Conservation (phyloP, 2,888 invertebrate species). For the Orchestes rusci region DNA sequence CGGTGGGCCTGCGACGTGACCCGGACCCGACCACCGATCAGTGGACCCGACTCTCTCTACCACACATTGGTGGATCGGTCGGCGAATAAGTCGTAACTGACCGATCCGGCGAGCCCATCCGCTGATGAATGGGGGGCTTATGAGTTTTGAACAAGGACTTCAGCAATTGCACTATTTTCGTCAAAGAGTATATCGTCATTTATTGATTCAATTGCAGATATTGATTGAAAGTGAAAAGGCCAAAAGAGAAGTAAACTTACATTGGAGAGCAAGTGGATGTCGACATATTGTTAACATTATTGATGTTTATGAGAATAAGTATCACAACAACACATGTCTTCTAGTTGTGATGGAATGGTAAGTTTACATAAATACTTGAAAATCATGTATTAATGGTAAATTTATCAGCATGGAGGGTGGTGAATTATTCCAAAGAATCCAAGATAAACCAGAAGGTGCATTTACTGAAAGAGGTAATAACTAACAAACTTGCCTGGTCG, state of each 20-base stretch:
- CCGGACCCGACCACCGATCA: too few species aligned
- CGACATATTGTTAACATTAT: constrained; percentile 85
- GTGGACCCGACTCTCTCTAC: too few species aligned
- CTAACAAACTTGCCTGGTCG: not conserved
- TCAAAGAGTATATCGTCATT: too few species aligned
- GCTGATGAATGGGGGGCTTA: too few species aligned
- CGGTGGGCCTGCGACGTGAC: too few species aligned
- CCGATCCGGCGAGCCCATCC: too few species aligned
- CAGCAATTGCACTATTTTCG: too few species aligned
- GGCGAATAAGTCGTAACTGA: too few species aligned
- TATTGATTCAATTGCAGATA: constrained; percentile 47
- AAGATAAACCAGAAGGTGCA: constrained; percentile 88
- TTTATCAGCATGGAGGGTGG: constrained; percentile 86
- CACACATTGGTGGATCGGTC: too few species aligned
- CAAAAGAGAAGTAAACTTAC: constrained; percentile 88
- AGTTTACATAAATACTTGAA: constrained; percentile 31
- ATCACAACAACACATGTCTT: constrained; percentile 83
- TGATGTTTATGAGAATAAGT: constrained; percentile 97
- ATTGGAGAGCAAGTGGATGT: constrained; percentile 88
- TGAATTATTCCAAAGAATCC: constrained; percentile 94
- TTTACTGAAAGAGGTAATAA: constrained; percentile 83
- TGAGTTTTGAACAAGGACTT: too few species aligned
- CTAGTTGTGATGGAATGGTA: constrained; percentile 99
- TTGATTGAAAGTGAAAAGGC: constrained; percentile 90
- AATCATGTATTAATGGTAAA: constrained; percentile 1